Evolutionary conservation across 1,140 invertebrate genomes (phyloP).

Genomic region (Armadillidium nasatum): DNA sequence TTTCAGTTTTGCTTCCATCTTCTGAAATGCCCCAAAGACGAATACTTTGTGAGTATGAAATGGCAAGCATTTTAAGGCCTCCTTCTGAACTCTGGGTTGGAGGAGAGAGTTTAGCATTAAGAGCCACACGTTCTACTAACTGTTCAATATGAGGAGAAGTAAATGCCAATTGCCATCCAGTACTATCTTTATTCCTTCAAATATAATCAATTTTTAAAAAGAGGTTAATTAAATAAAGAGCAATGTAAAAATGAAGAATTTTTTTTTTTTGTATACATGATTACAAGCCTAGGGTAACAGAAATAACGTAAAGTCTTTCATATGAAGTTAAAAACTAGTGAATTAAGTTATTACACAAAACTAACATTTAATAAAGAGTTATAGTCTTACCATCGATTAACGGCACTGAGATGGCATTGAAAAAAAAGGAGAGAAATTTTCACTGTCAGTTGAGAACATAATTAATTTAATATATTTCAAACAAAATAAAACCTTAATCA

Average conservation of each 20-base stretch:
- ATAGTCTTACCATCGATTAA: neutral
- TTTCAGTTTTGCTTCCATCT: slow-evolving; percentile 67
- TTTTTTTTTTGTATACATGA: no score
- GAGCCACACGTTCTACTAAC: slow-evolving; percentile 85
- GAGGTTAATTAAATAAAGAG: no score
- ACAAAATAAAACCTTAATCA: slow-evolving; percentile 49
- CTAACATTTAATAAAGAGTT: neutral
- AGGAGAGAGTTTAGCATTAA: slow-evolving; percentile 82
- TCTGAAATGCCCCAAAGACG: slow-evolving; percentile 84
- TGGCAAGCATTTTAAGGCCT: slow-evolving; percentile 73
- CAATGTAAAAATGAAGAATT: no score
- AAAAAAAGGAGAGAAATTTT: neutral
- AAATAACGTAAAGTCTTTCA: no score
- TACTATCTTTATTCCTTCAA: slow-evolving; percentile 82
- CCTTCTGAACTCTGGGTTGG: no score
- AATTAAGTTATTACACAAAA: no score
- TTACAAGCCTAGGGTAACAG: no score
- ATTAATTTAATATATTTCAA: neutral
- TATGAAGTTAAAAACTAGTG: no score
- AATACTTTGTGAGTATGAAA: slow-evolving; percentile 76
- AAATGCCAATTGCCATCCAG: slow-evolving; percentile 92
- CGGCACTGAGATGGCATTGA: neutral
- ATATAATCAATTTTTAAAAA: no score
- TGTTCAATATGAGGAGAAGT: slow-evolving; percentile 85
- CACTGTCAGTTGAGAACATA: neutral